phyloP scores from a whole-genome alignment of 1,140 invertebrate species.

The Hylaeus volcanicus region DNA sequence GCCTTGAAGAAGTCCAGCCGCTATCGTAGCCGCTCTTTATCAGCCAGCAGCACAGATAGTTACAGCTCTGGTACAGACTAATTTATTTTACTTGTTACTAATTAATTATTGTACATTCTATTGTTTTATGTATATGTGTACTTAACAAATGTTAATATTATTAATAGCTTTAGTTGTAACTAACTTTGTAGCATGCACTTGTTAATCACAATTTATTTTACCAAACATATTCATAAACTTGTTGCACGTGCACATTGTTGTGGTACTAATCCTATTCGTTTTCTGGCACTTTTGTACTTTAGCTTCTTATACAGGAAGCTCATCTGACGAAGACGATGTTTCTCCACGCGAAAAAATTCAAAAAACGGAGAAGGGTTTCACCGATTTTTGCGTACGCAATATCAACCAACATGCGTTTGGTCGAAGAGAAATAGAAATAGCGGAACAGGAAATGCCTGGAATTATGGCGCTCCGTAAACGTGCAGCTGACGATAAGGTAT shows the following conservation, averaged over 20 bases:
- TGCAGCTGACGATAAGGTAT: conserved; percentile 93
- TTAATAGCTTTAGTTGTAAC: neutral
- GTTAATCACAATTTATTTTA: neutral
- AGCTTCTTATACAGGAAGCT: conserved; percentile 94
- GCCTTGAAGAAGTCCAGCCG: conserved; percentile 91
- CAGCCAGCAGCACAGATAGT: conserved; percentile 96
- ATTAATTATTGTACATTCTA: neutral
- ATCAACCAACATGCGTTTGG: conserved; percentile 96
- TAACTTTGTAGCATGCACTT: neutral
- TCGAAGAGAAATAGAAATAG: conserved; percentile 97
- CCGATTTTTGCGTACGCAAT: conserved; percentile 95
- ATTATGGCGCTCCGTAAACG: conserved; percentile 96
- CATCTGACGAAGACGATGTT: conserved; percentile 90
- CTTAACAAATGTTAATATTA: neutral
- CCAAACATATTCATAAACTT: neutral
- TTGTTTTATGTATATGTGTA: conserved; percentile 24
- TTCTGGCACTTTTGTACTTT: conserved; percentile 68
- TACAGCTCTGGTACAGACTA: conserved; percentile 90
- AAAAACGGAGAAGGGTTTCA: conserved; percentile 88
- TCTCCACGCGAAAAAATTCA: conserved; percentile 94
- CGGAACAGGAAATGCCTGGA: conserved; percentile 99
- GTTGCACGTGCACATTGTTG: conserved; percentile 28
- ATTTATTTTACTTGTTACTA: neutral
- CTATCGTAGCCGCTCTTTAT: conserved; percentile 92
- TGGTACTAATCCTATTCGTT: conserved; percentile 68